phyloP scores from a whole-genome alignment of 2,888 invertebrate genomes.

The Calameuta pallipes region DNA sequence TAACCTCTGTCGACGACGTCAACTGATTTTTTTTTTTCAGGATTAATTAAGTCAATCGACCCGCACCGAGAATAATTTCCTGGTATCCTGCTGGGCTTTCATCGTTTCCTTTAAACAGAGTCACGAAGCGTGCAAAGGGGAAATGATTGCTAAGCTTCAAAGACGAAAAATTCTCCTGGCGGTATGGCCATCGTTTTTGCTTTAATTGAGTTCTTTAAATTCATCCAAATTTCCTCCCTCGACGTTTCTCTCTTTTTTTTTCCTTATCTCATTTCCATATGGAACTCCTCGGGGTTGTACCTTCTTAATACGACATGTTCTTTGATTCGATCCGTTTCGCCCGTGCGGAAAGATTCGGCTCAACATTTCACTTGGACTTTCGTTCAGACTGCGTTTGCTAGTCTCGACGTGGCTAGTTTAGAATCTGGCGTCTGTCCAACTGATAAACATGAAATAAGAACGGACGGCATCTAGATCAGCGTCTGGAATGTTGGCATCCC shows the following conservation, averaged over 20 bases:
- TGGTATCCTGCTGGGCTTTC: slow-evolving; percentile 6
- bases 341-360: neutral
- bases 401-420: neutral
- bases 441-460: slow-evolving; percentile 4
- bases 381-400: neutral
- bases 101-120: slow-evolving; percentile 6
- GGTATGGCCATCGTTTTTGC: neutral
- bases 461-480: neutral
- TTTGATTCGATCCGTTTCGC: neutral
- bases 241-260: neutral
- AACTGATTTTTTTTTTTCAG: slow-evolving; percentile 12
- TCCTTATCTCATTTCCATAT: neutral
- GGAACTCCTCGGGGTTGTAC: neutral
- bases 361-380: neutral
- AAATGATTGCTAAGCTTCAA: neutral
- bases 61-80: slow-evolving; percentile 16
- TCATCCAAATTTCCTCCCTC: neutral
- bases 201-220: neutral
- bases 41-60: slow-evolving; percentile 18
- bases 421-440: neutral
- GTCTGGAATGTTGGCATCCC: neutral
- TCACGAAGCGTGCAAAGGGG: slow-evolving; percentile 1
- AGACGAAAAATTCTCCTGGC: neutral
- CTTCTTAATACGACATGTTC: neutral
- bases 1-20: slow-evolving; percentile 16